These are phyloP conservation scores for Melinaea menophilus DNA, from an alignment of 2,888 invertebrate species.

Conservation along the genomic window DNA sequence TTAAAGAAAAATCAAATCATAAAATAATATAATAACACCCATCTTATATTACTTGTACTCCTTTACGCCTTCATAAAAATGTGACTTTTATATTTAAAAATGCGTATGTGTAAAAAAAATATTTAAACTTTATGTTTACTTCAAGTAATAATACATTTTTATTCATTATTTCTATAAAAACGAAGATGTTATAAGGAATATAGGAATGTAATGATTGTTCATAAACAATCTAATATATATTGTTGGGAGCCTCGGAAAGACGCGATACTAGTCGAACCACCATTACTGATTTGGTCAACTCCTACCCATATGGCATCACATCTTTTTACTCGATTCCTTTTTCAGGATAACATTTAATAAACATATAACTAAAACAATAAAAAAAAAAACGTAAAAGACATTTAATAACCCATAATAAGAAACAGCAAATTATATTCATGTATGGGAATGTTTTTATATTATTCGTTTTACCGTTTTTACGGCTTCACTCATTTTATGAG, in stretches of 20 bases:
- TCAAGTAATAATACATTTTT: no score
- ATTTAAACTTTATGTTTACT: no score
- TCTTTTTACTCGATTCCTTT: constrained; percentile 37
- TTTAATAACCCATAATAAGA: constrained; percentile 33
- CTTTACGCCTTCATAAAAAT: constrained; percentile 2
- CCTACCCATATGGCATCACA: constrained; percentile 35
- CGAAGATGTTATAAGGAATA: no score
- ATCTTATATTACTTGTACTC: background rate
- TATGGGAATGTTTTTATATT: constrained; percentile 26
- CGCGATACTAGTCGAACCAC: constrained; percentile 29
- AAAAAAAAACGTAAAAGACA: constrained; percentile 29
- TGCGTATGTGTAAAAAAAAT: background rate
- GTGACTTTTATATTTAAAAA: constrained; percentile 7
- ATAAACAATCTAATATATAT: constrained; percentile 9
- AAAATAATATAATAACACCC: constrained; percentile 9
- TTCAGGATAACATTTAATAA: constrained; percentile 26
- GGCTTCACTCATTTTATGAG: constrained; percentile 23
- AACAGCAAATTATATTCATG: constrained; percentile 31
- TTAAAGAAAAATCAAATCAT: background rate
- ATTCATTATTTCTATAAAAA: no score
- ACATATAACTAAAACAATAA: constrained; percentile 33
- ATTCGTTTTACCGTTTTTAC: constrained; percentile 23
- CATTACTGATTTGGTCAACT: constrained; percentile 35
- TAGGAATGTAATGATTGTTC: background rate
- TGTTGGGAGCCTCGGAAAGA: constrained; percentile 20